Evolutionary conservation across 2,888 invertebrate species (phyloP).

Genomic region (Yponomeuta plumbellus): DNA sequence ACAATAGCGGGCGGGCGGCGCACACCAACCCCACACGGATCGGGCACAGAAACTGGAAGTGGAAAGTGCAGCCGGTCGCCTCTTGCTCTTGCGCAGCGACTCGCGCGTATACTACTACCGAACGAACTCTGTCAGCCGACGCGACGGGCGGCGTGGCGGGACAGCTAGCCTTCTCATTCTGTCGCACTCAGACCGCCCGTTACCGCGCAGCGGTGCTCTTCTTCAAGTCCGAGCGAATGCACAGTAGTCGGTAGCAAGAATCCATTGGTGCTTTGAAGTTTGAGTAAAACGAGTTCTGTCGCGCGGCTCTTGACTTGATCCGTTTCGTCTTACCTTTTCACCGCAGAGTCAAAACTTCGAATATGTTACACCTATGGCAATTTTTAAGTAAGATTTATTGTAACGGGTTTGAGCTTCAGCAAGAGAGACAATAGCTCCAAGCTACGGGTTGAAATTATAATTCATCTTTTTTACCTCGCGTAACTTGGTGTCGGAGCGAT

Average conservation of each 20-base stretch:
- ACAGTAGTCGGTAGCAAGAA: constrained; percentile 66
- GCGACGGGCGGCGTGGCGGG: constrained; percentile 63
- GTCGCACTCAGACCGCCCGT: constrained; percentile 18
- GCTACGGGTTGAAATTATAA: constrained; percentile 51
- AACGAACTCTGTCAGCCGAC: constrained; percentile 37
- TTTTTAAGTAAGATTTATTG: constrained; percentile 58
- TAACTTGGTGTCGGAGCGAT: constrained; percentile 7
- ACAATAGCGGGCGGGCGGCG: constrained; percentile 49
- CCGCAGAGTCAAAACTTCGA: constrained; percentile 40
- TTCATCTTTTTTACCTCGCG: constrained; percentile 14
- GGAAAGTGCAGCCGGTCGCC: constrained; percentile 58
- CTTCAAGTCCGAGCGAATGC: constrained; percentile 46
- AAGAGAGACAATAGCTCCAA: constrained; percentile 50
- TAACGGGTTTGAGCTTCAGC: constrained; percentile 45
- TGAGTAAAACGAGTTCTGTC: constrained; percentile 56
- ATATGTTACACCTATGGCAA: constrained; percentile 49
- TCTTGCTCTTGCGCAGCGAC: constrained; percentile 43
- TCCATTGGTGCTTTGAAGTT: constrained; percentile 40
- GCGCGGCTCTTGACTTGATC: constrained; percentile 40
- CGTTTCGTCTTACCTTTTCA: constrained; percentile 55
- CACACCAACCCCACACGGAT: constrained; percentile 64
- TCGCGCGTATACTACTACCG: constrained; percentile 58
- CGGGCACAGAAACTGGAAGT: constrained; percentile 67
- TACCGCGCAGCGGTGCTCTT: constrained; percentile 29
- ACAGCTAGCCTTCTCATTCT: constrained; percentile 11